Evolutionary conservation across 2,888 invertebrate species (phyloP).

Genomic region (Eristalis pertinax): DNA sequence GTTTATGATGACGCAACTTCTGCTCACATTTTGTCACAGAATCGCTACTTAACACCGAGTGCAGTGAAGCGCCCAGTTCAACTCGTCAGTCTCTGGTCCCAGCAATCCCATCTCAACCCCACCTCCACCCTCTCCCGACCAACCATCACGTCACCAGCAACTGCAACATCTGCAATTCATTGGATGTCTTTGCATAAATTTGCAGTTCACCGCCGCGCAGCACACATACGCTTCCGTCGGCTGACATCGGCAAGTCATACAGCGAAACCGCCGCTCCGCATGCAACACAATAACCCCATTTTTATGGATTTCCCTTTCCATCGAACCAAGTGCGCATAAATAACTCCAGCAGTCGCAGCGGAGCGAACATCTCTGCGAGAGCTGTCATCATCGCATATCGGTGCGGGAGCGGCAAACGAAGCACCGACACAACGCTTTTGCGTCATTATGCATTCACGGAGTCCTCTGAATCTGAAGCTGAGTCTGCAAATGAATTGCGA

Average conservation of each 20-base stretch:
- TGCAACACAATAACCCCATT: constrained; percentile 63
- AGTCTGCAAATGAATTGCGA: constrained; percentile 47
- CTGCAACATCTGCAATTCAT: not conserved
- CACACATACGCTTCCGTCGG: not conserved
- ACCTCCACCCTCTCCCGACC: too few relatives aligned
- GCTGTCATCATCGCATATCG: not conserved
- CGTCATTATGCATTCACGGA: constrained; percentile 54
- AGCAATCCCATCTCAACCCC: too few relatives aligned
- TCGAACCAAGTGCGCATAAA: constrained; percentile 23
- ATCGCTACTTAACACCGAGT: too few relatives aligned
- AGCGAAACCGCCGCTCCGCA: constrained; percentile 19
- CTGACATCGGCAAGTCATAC: constrained; percentile 29
- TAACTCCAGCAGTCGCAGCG: constrained; percentile 10
- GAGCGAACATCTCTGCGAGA: not conserved
- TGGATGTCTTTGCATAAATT: not conserved
- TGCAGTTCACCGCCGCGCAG: not conserved
- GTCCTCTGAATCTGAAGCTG: constrained; percentile 8
- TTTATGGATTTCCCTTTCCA: constrained; percentile 60
- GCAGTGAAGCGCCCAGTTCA: too few relatives aligned
- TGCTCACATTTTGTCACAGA: too few relatives aligned
- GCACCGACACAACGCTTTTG: not conserved
- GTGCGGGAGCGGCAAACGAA: not conserved
- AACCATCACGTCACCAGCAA: not conserved
- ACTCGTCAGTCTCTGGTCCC: too few relatives aligned
- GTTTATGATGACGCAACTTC: too few relatives aligned